These are phyloP conservation scores for Drosophila nikananu DNA, from an alignment of 1,140 invertebrate species.

Conservation along the genomic window DNA sequence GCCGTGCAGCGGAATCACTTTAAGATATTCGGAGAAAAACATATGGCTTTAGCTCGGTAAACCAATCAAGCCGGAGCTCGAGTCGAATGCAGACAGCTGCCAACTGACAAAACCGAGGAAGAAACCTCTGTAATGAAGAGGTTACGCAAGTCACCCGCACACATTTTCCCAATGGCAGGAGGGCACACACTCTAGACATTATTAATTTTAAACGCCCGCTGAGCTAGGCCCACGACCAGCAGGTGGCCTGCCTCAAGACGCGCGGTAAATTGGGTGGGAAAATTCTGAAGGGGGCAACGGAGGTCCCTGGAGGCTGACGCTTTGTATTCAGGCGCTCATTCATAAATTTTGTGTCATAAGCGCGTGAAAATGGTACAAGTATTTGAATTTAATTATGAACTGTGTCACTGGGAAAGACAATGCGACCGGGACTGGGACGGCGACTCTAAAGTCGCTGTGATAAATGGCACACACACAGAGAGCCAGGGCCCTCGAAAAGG, in stretches of 20 bases:
- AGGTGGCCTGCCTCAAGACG: constrained; percentile 55
- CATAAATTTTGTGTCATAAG: constrained; percentile 81
- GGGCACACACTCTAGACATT: constrained; percentile 60
- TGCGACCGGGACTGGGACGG: constrained; percentile 34
- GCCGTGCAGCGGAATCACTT: constrained; percentile 18
- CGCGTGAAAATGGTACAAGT: constrained; percentile 77
- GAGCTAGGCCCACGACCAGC: constrained; percentile 59
- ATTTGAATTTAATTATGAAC: constrained; percentile 84
- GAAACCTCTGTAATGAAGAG: constrained; percentile 25
- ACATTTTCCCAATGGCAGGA: constrained; percentile 40
- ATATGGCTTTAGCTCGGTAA: constrained; percentile 18
- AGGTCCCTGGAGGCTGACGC: constrained; percentile 19
- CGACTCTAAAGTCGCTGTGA: constrained; percentile 67
- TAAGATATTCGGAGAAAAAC: constrained; percentile 6
- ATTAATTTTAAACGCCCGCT: constrained; percentile 82
- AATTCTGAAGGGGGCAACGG: not conserved
- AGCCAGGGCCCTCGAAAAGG: constrained; percentile 2
- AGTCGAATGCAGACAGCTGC: constrained; percentile 23
- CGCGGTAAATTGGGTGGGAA: not conserved
- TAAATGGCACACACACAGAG: constrained; percentile 64
- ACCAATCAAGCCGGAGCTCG: constrained; percentile 11
- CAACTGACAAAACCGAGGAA: constrained; percentile 15
- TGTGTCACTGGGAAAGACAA: constrained; percentile 67
- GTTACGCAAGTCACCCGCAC: constrained; percentile 29
- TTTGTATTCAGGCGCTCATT: constrained; percentile 67